Conservation (phyloP, 64 coral and sea anemone genomes). For the Dendrophyllia cribrosa region DNA sequence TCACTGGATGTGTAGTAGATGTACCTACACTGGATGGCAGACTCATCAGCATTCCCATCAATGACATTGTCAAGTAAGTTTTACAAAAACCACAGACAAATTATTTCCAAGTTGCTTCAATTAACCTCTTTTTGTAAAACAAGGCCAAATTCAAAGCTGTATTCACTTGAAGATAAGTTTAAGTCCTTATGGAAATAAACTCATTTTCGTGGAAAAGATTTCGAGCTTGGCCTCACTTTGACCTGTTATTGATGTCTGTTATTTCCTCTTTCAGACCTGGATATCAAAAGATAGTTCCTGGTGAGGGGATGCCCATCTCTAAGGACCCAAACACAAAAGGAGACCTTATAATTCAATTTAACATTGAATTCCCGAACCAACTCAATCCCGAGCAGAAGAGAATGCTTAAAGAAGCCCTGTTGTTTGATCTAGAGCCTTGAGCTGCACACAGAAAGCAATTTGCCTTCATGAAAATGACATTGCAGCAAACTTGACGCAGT, state of each 20-base stretch:
- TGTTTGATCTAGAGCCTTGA: conserved; percentile 19
- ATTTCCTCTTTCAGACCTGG: conserved; percentile 70
- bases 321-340: conserved; percentile 85
- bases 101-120: not conserved
- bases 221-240: too few relatives aligned
- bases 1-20: conserved; percentile 99
- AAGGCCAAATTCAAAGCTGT: too few relatives aligned
- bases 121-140: not conserved
- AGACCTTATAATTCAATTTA: conserved; percentile 92
- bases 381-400: conserved; percentile 96
- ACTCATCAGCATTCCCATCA: conserved; percentile 97
- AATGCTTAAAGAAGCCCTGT: conserved; percentile 94
- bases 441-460: not conserved
- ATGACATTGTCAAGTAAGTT: conserved; percentile 99
- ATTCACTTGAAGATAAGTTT: too few relatives aligned
- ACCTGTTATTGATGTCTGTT: not conserved
- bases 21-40: conserved; percentile 96
- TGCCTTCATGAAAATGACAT: too few relatives aligned
- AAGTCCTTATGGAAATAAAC: too few relatives aligned
- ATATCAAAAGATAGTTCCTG: conserved; percentile 87
- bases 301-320: conserved; percentile 93
- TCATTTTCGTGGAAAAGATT: too few relatives aligned
- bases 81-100: too few relatives aligned
- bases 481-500: not conserved
- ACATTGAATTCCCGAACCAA: conserved; percentile 94